Conservation (phyloP, 23 tunicate genomes). For the Diplosoma virens region DNA sequence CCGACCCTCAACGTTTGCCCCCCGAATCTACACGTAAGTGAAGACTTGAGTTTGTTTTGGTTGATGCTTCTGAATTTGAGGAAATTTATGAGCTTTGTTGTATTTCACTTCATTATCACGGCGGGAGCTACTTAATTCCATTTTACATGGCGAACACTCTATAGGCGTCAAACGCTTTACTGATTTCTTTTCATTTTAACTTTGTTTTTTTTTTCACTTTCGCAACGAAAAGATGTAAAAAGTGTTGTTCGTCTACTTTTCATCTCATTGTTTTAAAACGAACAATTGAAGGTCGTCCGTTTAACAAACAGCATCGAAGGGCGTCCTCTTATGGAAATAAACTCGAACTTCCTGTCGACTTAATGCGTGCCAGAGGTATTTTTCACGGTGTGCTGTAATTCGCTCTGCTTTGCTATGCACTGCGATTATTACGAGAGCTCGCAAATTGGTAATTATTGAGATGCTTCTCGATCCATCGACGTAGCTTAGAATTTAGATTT, state of each 20-base stretch:
- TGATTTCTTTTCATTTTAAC: no score
- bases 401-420: neutral
- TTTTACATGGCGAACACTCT: no score
- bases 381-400: slow-evolving; percentile 22
- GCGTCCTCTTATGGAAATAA: slow-evolving; percentile 87
- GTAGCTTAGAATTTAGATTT: neutral
- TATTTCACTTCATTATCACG: no score
- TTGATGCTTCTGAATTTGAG: neutral
- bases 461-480: neutral
- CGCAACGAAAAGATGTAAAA: no score
- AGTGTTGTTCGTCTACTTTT: no score
- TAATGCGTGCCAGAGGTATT: slow-evolving; percentile 50
- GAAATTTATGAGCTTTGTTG: neutral
- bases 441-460: no score
- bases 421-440: neutral
- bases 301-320: slow-evolving; percentile 72
- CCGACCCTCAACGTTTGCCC: slow-evolving; percentile 48
- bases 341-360: slow-evolving; percentile 55
- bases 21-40: slow-evolving; percentile 45
- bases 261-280: no score
- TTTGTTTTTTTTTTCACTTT: no score
- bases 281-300: slow-evolving; percentile 44
- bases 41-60: no score
- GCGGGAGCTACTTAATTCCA: neutral
- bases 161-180: no score